phyloP scores from a whole-genome alignment of 2,797 vertebrate genomes.

The Odontamblyopus rebecca region DNA sequence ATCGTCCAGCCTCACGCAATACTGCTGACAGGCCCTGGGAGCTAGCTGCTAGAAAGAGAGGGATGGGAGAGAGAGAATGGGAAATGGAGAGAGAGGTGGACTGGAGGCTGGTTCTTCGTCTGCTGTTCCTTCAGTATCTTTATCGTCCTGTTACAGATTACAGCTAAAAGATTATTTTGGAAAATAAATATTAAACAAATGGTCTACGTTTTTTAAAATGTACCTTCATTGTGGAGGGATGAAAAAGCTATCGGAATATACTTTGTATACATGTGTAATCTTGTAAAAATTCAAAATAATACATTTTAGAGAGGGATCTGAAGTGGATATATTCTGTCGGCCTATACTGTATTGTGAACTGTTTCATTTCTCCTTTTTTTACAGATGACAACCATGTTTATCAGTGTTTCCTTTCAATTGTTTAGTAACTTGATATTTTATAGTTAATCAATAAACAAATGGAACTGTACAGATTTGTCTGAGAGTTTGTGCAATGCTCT shows the following conservation, averaged over 20 bases:
- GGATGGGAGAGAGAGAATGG: conserved; percentile 29
- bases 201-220: conserved; percentile 84
- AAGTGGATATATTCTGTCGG: conserved; percentile 73
- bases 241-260: conserved; percentile 73
- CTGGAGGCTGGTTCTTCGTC: conserved; percentile 86
- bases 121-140: conserved; percentile 80
- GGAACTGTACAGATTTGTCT: conserved; percentile 54
- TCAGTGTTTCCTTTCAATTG: conserved; percentile 83
- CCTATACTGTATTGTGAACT: conserved; percentile 71
- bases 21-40: conserved; percentile 79
- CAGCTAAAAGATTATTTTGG: conserved; percentile 77
- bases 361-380: conserved; percentile 62
- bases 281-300: conserved; percentile 75
- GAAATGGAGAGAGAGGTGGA: conserved; percentile 65
- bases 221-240: conserved; percentile 71
- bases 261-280: conserved; percentile 84
- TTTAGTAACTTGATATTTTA: conserved; percentile 84
- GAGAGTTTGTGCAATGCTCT: conserved; percentile 3
- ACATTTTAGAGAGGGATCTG: conserved; percentile 69
- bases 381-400: conserved; percentile 77
- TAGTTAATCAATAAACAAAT: conserved; percentile 84
- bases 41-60: conserved; percentile 79
- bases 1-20: conserved; percentile 77
- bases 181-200: conserved; percentile 71
- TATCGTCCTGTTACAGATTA: conserved; percentile 78